phyloP scores from a whole-genome alignment of 2,888 invertebrate species.

The Patella pellucida region DNA sequence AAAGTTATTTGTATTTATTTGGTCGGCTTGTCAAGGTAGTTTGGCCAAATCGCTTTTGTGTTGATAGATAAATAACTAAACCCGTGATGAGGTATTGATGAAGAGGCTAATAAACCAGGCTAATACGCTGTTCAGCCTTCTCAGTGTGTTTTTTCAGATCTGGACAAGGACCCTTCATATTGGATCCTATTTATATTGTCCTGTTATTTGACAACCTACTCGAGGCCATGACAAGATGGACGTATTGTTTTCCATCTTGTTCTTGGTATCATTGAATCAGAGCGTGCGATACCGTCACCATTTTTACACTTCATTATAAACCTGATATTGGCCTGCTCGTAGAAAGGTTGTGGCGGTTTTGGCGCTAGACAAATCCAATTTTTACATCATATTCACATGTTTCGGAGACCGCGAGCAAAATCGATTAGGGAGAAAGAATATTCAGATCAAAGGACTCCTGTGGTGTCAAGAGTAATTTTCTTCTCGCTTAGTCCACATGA shows the following conservation, averaged over 20 bases:
- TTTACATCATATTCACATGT: slow-evolving; percentile 25
- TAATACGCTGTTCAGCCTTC: neutral
- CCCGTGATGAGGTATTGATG: slow-evolving; percentile 6
- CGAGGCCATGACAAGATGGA: slow-evolving; percentile 16
- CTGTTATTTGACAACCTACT: slow-evolving; percentile 18
- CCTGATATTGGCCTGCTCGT: slow-evolving; percentile 14
- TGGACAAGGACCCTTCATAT: slow-evolving; percentile 13
- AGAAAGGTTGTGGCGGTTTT: slow-evolving; percentile 20
- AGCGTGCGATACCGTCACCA: slow-evolving; percentile 12
- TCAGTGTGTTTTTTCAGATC: neutral
- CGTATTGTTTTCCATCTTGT: slow-evolving; percentile 19
- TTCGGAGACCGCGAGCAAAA: slow-evolving; percentile 20
- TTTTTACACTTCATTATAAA: slow-evolving; percentile 15
- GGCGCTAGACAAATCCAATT: slow-evolving; percentile 30
- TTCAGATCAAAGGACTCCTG: slow-evolving; percentile 26
- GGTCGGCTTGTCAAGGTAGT: neutral
- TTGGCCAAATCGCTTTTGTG: neutral
- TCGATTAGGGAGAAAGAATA: slow-evolving; percentile 24
- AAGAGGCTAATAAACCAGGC: neutral
- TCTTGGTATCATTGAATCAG: slow-evolving; percentile 14
- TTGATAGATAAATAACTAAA: slow-evolving; percentile 12
- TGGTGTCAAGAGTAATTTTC: slow-evolving; percentile 21
- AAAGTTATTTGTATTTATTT: neutral
- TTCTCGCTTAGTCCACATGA: slow-evolving; percentile 22
- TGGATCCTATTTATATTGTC: slow-evolving; percentile 17